Evolutionary conservation across 2,797 vertebrate species (phyloP), one percentile per base, ranked within the genome.

Genomic region (Odontamblyopus lacepedii): DNA sequence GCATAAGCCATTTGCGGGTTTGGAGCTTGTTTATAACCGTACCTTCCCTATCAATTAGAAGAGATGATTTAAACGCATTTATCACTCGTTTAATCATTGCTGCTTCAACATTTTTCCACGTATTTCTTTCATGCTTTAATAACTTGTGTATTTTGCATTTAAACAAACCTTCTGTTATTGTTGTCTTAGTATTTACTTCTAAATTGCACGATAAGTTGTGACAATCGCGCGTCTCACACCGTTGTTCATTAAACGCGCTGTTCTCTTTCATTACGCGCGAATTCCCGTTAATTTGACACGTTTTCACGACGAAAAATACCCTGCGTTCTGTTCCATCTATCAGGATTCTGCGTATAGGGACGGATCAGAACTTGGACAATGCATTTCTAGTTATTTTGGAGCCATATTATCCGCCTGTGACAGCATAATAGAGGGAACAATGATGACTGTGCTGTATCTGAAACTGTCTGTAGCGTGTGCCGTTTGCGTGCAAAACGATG

Each of bases 401-500:
- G 70, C 61, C 13, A 8, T 61, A 57, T 53, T 61, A 57, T 53
- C 32, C 18, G 67, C 63, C 4, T 41, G 23, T 29, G 30, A 11
- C 6, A 12, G 26, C 27, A 19, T 68, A 60, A n/a, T 18, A 51
- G 35, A 27, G 23, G 44, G 68, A 65, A 6, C n/a, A 6, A 18
- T 11, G 55, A 38, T 74, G 79, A 71, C 68, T 30, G 35, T 69
- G 19, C 67, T 69, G 71, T 60, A 69, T 62, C 19, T 27, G 26
- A 63, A 66, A 50, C 29, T 9, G 38, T 44, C 16, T 53, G 32
- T 60, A 67, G 8, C 29, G 53, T 44, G 38, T 72, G 55, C 6
- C 7, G 59, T 51, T 69, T 29, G 19, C 57, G 77, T 78, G 71
- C 70, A 65, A 71, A 79, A 76, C 76, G 67, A 26, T 61, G 51